Conservation (phyloP, 2,113 vertebrate genomes). For the Acrocephalus kingi region DNA sequence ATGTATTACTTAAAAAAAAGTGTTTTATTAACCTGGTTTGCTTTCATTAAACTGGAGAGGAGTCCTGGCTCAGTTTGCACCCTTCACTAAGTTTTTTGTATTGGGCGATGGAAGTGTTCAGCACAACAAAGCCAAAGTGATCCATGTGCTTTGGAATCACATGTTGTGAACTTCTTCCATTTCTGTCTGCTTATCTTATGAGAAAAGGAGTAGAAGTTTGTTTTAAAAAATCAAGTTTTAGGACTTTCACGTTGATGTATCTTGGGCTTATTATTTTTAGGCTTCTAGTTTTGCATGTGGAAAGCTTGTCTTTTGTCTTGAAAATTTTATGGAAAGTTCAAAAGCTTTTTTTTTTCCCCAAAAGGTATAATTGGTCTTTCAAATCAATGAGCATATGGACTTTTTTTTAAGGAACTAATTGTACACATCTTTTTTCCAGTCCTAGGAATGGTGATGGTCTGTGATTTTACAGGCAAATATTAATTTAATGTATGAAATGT, state of each 20-base stretch:
- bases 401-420: not conserved
- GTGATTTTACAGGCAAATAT: not conserved
- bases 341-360: not conserved
- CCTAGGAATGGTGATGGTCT: not conserved
- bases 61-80: not conserved
- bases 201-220: not conserved
- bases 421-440: not conserved
- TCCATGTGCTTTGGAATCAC: not conserved
- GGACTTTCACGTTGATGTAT: not conserved
- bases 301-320: not conserved
- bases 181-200: not conserved
- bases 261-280: not conserved
- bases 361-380: not conserved
- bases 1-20: not conserved
- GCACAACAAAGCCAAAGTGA: not conserved
- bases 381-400: not conserved
- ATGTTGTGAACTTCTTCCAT: not conserved
- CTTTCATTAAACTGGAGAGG: not conserved
- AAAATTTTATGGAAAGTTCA: not conserved
- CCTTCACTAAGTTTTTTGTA: not conserved
- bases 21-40: not conserved
- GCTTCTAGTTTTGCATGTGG: not conserved
- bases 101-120: not conserved
- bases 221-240: not conserved
- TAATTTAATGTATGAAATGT: not conserved